Percentiles rank a stretch among this genome's conserved stretches.
Evolutionary conservation across 2,888 invertebrate genomes (phyloP).

Genomic region (Coelopa pilipes): DNA sequence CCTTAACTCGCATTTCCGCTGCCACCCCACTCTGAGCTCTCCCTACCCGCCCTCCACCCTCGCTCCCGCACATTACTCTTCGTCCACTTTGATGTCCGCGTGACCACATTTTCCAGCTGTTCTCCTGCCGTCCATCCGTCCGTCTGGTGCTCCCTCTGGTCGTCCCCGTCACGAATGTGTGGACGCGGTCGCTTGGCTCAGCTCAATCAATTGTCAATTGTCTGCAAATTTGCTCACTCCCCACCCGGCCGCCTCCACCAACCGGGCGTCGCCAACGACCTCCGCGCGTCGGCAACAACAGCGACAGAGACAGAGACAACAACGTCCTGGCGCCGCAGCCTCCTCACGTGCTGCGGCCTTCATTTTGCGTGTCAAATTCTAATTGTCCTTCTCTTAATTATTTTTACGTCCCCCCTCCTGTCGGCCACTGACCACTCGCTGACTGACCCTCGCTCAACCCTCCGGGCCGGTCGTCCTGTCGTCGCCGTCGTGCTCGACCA

Average conservation of each 20-base stretch:
- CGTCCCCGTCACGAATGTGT: too few species aligned
- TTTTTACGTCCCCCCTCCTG: slow-evolving; percentile 26
- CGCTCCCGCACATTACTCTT: slow-evolving; percentile 12
- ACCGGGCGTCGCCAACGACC: neutral
- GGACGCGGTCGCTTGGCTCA: slow-evolving; percentile 8
- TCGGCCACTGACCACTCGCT: neutral
- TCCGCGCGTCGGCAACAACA: neutral
- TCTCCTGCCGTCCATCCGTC: neutral
- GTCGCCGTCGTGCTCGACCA: neutral
- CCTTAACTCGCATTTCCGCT: neutral
- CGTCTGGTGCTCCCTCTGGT: too few species aligned
- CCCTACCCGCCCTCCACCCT: slow-evolving; percentile 7
- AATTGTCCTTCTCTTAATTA: slow-evolving; percentile 48
- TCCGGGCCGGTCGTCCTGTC: neutral
- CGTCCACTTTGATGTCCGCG: neutral
- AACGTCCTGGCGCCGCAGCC: too few species aligned
- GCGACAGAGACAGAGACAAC: neutral
- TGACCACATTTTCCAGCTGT: slow-evolving; percentile 13
- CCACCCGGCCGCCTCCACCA: neutral
- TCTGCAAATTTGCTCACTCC: slow-evolving; percentile 40
- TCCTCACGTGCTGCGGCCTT: slow-evolving; percentile 13
- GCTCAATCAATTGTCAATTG: slow-evolving; percentile 49
- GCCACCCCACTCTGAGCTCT: neutral
- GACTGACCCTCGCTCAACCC: neutral
- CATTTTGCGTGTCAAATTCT: slow-evolving; percentile 51